Conservation (phyloP, 2,113 vertebrate species). For the Petroica traversi region DNA sequence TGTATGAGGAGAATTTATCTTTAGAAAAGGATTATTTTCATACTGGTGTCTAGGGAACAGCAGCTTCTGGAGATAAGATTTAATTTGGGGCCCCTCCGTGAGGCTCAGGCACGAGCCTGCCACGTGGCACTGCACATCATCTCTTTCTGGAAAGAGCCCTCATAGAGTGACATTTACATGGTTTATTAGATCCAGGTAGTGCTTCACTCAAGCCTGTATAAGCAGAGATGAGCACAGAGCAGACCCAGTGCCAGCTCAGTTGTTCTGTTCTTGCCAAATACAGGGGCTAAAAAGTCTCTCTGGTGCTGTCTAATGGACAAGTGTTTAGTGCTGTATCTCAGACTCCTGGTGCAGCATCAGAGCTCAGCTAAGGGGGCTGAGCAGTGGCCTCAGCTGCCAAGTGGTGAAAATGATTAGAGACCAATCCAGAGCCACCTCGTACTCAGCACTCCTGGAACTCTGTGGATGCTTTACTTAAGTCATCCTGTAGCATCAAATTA, state of each 20-base stretch:
- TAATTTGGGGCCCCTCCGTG: background rate
- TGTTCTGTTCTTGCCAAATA: background rate
- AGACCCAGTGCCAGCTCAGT: background rate
- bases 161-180: rapidly evolving
- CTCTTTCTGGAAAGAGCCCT: background rate
- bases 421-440: rapidly evolving
- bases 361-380: background rate
- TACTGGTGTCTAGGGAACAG: conserved; percentile 34
- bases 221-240: background rate
- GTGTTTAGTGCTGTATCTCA: background rate
- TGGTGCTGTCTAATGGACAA: rapidly evolving
- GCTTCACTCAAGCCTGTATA: background rate
- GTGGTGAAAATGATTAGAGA: background rate
- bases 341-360: background rate
- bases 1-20: conserved; percentile 7
- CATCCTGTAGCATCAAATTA: background rate
- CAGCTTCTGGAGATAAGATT: background rate
- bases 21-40: conserved; percentile 53
- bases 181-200: background rate
- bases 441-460: background rate
- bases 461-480: background rate
- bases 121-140: background rate
- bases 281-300: background rate
- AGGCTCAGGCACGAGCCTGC: background rate
- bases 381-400: background rate